phyloP scores from a whole-genome alignment of 1,140 invertebrate species.

The Ceratina japonica region DNA sequence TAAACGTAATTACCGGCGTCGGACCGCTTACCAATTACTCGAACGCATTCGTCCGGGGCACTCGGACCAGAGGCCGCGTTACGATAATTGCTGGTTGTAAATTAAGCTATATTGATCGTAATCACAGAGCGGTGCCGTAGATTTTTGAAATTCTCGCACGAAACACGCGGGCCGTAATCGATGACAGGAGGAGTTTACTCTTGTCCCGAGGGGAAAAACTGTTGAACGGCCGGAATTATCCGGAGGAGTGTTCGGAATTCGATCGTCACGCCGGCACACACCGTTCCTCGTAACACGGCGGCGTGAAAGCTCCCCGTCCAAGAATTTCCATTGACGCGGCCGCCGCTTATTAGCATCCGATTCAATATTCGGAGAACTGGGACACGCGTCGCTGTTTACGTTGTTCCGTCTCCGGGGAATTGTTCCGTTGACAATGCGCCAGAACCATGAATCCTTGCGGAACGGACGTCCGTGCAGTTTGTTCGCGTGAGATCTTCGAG shows the following conservation, averaged over 20 bases:
- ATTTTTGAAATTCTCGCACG: too few species aligned
- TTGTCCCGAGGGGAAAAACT: not conserved
- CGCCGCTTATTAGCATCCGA: conserved; percentile 8
- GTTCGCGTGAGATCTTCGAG: not conserved
- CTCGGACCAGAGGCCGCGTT: too few species aligned
- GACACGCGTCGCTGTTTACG: conserved; percentile 1
- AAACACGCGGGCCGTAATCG: not conserved
- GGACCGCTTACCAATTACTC: conserved; percentile 1
- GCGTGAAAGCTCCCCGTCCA: not conserved
- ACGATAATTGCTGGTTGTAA: not conserved
- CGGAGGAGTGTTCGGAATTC: not conserved
- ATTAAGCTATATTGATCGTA: too few species aligned
- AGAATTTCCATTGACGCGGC: conserved; percentile 8
- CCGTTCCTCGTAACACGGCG: not conserved
- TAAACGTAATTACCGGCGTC: not conserved
- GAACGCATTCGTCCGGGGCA: not conserved
- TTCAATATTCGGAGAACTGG: conserved; percentile 12
- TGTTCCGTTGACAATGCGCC: not conserved
- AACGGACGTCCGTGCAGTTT: not conserved
- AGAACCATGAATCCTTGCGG: too few species aligned
- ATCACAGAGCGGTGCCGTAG: too few species aligned
- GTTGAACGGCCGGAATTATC: too few species aligned
- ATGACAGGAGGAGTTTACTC: not conserved
- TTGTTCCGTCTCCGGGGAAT: not conserved
- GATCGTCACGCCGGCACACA: not conserved